Base-by-base conservation (phyloP, 2,888 invertebrate species). In the Drosophila cyrtoloma region DNA sequence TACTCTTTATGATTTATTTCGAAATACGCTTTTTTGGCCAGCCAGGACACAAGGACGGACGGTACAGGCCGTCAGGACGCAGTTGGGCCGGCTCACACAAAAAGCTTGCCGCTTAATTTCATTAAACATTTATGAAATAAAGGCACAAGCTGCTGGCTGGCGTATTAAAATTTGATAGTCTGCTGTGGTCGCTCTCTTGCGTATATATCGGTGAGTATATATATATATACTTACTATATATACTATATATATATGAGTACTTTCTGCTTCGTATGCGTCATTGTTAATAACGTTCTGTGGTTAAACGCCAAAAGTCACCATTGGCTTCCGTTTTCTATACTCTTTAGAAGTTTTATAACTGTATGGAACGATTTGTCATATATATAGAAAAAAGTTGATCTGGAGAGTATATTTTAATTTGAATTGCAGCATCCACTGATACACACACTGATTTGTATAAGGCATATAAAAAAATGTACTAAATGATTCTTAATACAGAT, bases 21-120 rank as follows among this genome's bases (percentile, higher is more conserved):
- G 71, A 61, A 73, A 74, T 79, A 69, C 83, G 51, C 76, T 82
- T 74, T 76, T 72, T 64, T 51, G 80, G 68, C 55, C 78, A 77
- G 71, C 52, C 79, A 75, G 69, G 63, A 52, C 32, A 52, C 42
- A 35, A 5, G 16, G 6, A 35, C n/a, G 7, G 16, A 52, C n/a
- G 59, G 50, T 35, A 39, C 5, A 44, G 16, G 39, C 33, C 30
- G 39, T 22, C 44, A 58, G 42, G 35, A 35, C 52, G 12, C 44
- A 39, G 70, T 57, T 74, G 75, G 71, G 64, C 67, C 76, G 79
- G 79, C 77, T 85, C 88, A 81, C 70, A 75, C 69, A 87, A 87
- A 88, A 84, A 86, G 89, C 86, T 90, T 90, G 87, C 84, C 86
- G 90, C 87, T 87, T 87, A 90, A 87, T 87, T 87, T 87, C 87